Evolutionary conservation across 37 sponge, comb jelly and placozoan species (phyloP).

Genomic region (Petrosia ficiformis): DNA sequence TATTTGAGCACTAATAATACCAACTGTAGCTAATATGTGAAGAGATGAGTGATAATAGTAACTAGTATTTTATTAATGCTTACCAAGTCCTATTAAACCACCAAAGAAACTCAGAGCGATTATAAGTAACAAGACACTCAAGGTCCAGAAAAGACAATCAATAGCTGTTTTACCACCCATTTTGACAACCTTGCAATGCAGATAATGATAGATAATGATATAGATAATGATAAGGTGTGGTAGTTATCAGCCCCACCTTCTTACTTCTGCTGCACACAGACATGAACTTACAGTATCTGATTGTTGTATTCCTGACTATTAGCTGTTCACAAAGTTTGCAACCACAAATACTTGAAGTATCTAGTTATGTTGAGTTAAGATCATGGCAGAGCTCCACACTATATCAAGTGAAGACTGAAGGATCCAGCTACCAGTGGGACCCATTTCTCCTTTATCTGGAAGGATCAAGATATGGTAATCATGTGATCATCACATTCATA

Average conservation of each 20-base stretch:
- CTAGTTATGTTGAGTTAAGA: slow-evolving; percentile 22
- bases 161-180: background rate
- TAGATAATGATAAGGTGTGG: too few species aligned
- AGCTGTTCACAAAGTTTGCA: slow-evolving; percentile 1
- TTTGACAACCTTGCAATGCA: too few species aligned
- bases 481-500: background rate
- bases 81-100: slow-evolving; percentile 1
- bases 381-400: slow-evolving; percentile 28
- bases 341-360: slow-evolving; percentile 27
- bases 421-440: slow-evolving; percentile 6
- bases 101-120: background rate
- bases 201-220: too few species aligned
- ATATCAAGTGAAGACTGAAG: slow-evolving; percentile 45
- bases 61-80: too few species aligned
- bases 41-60: too few species aligned
- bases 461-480: slow-evolving; percentile 61
- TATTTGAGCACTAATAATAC: background rate
- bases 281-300: background rate
- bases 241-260: background rate
- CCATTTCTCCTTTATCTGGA: slow-evolving; percentile 50
- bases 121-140: background rate
- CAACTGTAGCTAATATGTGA: background rate
- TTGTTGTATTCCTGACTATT: background rate
- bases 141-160: background rate
- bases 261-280: background rate